phyloP scores from a whole-genome alignment of 2,888 invertebrate species.

The Megamerina dolium region DNA sequence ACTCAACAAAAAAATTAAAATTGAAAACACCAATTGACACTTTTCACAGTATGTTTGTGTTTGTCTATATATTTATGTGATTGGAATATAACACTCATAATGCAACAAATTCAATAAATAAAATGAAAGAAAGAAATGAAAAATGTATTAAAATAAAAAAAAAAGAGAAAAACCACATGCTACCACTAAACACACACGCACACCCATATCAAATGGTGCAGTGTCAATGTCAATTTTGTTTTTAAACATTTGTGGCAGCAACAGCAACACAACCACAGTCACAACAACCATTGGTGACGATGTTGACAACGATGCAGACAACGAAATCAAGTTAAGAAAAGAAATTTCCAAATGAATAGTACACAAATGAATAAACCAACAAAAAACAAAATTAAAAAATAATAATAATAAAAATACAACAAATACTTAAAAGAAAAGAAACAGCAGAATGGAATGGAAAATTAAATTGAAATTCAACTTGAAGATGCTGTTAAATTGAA shows the following conservation, averaged over 20 bases:
- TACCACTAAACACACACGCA: background rate
- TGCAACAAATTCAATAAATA: background rate
- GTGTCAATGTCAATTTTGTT: too few species aligned
- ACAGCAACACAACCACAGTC: background rate
- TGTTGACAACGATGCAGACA: too few species aligned
- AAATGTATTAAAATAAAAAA: background rate
- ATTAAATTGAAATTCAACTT: slow-evolving; percentile 29
- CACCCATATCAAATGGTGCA: too few species aligned
- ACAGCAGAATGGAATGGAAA: too few species aligned
- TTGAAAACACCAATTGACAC: too few species aligned
- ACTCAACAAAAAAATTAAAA: too few species aligned
- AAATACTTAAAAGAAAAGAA: background rate
- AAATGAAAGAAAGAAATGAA: background rate
- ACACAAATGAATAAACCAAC: slow-evolving; percentile 1
- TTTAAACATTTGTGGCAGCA: background rate
- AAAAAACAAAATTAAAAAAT: background rate
- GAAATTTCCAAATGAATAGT: too few species aligned
- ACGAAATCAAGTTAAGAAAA: too few species aligned
- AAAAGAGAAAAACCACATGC: background rate
- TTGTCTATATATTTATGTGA: too few species aligned
- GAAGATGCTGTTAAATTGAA: slow-evolving; percentile 30
- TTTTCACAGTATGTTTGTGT: too few species aligned
- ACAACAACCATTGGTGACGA: background rate
- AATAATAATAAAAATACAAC: slow-evolving; percentile 1
- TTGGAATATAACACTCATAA: too few species aligned